Evolutionary conservation across 2,797 vertebrate genomes (phyloP), one percentile per base, ranked within the genome.

Genomic region (Selene dorsalis): DNA sequence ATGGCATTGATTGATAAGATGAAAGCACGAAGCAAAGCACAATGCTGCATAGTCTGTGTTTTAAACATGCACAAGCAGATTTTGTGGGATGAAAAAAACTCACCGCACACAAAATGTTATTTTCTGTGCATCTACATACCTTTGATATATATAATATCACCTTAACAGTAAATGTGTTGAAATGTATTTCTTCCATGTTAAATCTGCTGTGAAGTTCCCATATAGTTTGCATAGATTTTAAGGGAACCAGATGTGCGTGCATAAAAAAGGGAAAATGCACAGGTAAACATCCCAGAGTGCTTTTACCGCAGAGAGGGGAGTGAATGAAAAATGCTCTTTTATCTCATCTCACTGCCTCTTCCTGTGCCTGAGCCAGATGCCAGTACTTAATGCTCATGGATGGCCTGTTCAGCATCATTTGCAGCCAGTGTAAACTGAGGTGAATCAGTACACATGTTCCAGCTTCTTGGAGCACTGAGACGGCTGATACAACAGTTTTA

Each of bases 321-420:
- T 72, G 59, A 84, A 88, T 82, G 52, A 85, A 81, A 90, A 77
- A 87, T 77, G 70, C 79, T 82, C 14, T 87, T 88, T 87, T 65
- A 85, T 90, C 77, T 84, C 43, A 67, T 81, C 70, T 68, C 48
- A 18, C 56, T 58, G 11, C 56, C 28, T 68, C 47, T 48, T 76
- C 65, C 52, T 80, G 20, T 58, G 43, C 58, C 69, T 32, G 57
- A 47, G 74, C 72, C 79, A 88, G 80, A 89, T 91, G 84, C 58
- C 61, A 74, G 78, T 80, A 81, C 75, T 56, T 80, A 83, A 82
- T 83, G 67, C 47, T 77, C 57, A 62, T 76, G 64, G 68, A 84
- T 64, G 63, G 28, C 38, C 77, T 80, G 61, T 62, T 79, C 65
- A 62, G 71, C 77, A 84, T 87, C 74, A 83, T 12, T 81, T 81